Base-by-base conservation (phyloP, 2,888 invertebrate species). In the Phlogophora meticulosa region DNA sequence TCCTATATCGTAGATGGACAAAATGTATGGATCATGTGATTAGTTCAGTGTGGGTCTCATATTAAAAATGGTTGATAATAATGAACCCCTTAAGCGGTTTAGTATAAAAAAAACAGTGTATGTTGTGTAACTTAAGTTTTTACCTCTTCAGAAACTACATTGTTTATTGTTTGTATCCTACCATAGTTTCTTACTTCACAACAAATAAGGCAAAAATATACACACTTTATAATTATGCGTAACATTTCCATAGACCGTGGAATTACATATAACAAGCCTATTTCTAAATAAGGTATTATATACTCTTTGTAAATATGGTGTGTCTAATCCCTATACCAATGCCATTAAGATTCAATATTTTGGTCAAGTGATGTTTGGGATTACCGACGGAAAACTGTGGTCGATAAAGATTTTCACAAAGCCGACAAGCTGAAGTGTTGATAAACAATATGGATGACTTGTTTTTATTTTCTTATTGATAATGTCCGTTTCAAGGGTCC, bases 401-500 rank as follows among this genome's bases (percentile, higher is more conserved):
- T 59, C 17, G 59, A 72, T 76, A 72, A 66, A 66, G 15, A 53
- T 48, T 45, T 57, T 65, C 28, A 60, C 46, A 52, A 70, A 68
- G 68, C 75, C 72, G 75, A 71, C 70, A 68, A 49, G 9, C 36
- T 76, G 34, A 70, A 72, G 70, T 78, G 46, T 69, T 52, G 66
- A 72, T 57, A 77, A 69, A 72, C 55, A 72, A 48, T 42, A 51
- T 52, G 65, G 62, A 61, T 59, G 57, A 52, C 63, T 78, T 58
- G 70, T 57, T 72, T 77, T 79, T 78, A 72, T 81, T 67, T 67
- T 75, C 34, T 62, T 71, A 56, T 43, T 67, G 87, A 87, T 87
- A 85, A 45, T 81, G 87, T 86, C 87, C 84, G 38, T 72, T 77
- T 67, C 82, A 66, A 62, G 60, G 40, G 66, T 49, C 20, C 7